phyloP scores from a whole-genome alignment of 1,140 invertebrate species.

The Drosophila leontia region DNA sequence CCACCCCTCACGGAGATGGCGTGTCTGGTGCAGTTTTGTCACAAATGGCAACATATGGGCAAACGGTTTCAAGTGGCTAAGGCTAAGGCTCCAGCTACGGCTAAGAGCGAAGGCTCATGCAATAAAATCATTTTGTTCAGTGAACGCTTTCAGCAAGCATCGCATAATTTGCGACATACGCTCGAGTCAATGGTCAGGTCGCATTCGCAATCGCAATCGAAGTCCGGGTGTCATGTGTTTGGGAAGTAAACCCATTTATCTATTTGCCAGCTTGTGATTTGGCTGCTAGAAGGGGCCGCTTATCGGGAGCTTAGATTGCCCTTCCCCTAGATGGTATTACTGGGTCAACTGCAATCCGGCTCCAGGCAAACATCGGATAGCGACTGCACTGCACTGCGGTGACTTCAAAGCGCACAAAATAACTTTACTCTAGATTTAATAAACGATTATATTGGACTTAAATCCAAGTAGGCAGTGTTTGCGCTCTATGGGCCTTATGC shows the following conservation, averaged over 20 bases:
- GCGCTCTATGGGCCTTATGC: slow-evolving; percentile 17
- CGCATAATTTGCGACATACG: slow-evolving; percentile 82
- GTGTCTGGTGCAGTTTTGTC: slow-evolving; percentile 74
- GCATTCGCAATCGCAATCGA: slow-evolving; percentile 14
- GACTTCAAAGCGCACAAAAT: slow-evolving; percentile 68
- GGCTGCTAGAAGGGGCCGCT: slow-evolving; percentile 1
- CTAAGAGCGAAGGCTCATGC: slow-evolving; percentile 57
- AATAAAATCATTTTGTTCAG: slow-evolving; percentile 83
- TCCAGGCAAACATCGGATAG: slow-evolving; percentile 29
- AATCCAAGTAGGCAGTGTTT: slow-evolving; percentile 69
- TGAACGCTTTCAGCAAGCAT: slow-evolving; percentile 68
- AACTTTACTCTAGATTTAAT: slow-evolving; percentile 82
- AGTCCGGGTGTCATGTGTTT: slow-evolving; percentile 52
- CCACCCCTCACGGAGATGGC: slow-evolving; percentile 25
- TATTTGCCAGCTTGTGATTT: slow-evolving; percentile 71
- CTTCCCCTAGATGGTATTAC: slow-evolving; percentile 50
- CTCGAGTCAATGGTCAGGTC: slow-evolving; percentile 67
- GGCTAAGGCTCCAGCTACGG: slow-evolving; percentile 4
- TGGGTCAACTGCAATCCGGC: slow-evolving; percentile 56
- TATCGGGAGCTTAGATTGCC: slow-evolving; percentile 19
- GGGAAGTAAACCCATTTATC: slow-evolving; percentile 74
- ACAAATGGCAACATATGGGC: slow-evolving; percentile 80
- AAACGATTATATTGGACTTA: slow-evolving; percentile 78
- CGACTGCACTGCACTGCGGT: slow-evolving; percentile 28
- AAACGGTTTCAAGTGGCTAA: slow-evolving; percentile 67